Conservation (phyloP, 92 coral and sea anemone genomes). For the Palythoa grandis region DNA sequence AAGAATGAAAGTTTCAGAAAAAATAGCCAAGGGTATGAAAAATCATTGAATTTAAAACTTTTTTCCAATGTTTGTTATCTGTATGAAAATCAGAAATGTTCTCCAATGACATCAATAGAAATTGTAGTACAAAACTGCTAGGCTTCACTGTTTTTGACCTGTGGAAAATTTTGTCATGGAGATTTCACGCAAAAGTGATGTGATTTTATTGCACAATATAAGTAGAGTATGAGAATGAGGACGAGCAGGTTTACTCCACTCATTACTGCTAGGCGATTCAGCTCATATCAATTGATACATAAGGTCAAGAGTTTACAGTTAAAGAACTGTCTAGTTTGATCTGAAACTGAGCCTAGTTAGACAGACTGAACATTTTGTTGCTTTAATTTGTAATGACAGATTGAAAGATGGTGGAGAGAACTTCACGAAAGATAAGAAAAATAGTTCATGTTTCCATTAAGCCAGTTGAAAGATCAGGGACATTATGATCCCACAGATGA, state of each 20-base stretch:
- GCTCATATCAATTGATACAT: background rate
- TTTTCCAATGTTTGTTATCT: background rate
- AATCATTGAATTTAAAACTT: background rate
- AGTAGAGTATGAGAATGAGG: background rate
- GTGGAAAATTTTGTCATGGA: background rate
- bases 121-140: background rate
- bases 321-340: background rate
- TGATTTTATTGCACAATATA: too few relatives aligned
- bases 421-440: constrained; percentile 14
- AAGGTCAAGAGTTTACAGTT: background rate
- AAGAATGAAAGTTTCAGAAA: constrained; percentile 9
- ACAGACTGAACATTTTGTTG: background rate
- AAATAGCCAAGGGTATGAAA: constrained; percentile 14
- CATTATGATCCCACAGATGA: constrained; percentile 9
- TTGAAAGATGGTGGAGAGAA: constrained; percentile 26
- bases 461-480: constrained; percentile 13
- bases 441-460: background rate
- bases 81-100: background rate
- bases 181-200: background rate
- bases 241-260: background rate
- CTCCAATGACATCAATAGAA: background rate
- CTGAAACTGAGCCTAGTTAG: background rate
- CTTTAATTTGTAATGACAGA: constrained; percentile 16
- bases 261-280: background rate
- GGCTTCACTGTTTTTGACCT: background rate